Base-by-base conservation (phyloP, 2,113 vertebrate species). In the Setophaga kirtlandii region DNA sequence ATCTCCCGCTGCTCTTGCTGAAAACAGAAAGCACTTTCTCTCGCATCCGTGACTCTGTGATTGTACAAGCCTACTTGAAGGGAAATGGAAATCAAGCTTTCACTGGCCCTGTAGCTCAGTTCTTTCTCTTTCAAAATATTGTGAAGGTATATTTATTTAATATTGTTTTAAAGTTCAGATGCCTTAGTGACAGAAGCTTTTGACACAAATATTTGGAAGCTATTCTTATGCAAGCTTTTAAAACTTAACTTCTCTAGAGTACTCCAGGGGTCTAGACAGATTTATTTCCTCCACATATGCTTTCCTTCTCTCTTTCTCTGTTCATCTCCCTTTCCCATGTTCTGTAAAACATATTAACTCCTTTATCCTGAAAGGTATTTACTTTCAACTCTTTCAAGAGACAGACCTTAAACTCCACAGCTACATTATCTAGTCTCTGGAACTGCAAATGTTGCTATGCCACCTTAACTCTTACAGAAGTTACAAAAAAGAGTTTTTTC, bases 311-410 rank as follows among this genome's bases (percentile, higher is more conserved):
- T 75, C 39, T 76, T 65, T 83, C 67, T 88, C 50, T 90, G 50
- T 76, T 83, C 42, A 46, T 80, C 59, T 78, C 17, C 67, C 58
- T 59, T 74, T 90, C 64, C 35, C 30, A 31, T 67, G 42, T 77
- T 88, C 94, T 95, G 92, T 92, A 83, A 93, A 96, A 96, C 30
- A 74, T 83, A 96, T 93, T 90, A 93, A 81, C 55, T 93, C 80
- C 47, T 92, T 83, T 93, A 52, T 93, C 64, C 83, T 67, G 73
- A 81, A 59, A 93, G 39, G 39, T 83, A 92, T 78, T 93, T 83
- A 50, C 55, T 83, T 92, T 92, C 62, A 94, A 59, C 68, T 74
- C 83, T 55, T 89, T 92, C 83, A 92, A 83, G 83, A 83, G 56
- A 81, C 30, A 23, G 63, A 46, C 46, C 41, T 46, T 68, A 83